Evolutionary conservation across 2,113 vertebrate genomes (phyloP), one percentile per base, ranked within the genome.

Genomic region (Lophochroa leadbeateri): DNA sequence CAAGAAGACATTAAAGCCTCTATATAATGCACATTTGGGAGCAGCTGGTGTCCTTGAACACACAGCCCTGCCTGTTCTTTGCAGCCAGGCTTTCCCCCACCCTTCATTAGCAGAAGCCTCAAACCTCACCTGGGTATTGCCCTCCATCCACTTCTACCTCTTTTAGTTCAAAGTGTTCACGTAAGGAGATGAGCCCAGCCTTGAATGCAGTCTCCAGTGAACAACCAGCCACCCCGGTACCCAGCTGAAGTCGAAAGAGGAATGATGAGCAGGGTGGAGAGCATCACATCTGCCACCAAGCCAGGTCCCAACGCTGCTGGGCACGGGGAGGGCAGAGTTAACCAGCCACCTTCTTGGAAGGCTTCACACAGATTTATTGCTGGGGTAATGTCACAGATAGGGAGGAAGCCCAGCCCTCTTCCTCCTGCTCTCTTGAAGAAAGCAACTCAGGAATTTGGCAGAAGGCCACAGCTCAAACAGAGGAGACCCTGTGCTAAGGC

Each of bases 391-490:
- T 27, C 86, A 77, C 75, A 88, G 92, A 80, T 8, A 46, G 64
- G 82, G 92, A 96, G 90, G 95, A 96, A 95, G 90, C 94, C 95
- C 92, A 17, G 88, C 92, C 95, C 97, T 97, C 87, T 94, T 96
- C 95, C 91, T 95, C 91, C 92, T 49, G 87, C 94, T 95, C 88
- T 72, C 72, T 64, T 37, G 49, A 63, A 95, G 92, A 94, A 87
- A 97, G 82, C 50, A 57, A 83, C 87, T 88, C 92, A 63, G 85
- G 95, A 96, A 94, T 86, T 94, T 97, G 97, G 96, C 96, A 50
- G 90, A 17, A 33, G 33, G 89, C 97, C 97, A 97, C 4, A 2
- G 78, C 80, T 90, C 10, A 60, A 81, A 97, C 95, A 97, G 96
- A 97, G 90, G 46, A 84, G 95, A 96, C 49, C 95, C 94, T 97